Percentiles rank a stretch among this genome's conserved stretches.
These are phyloP conservation scores for Drosophila multiciliata DNA, from an alignment of 2,888 invertebrate species.

Conservation along the genomic window DNA sequence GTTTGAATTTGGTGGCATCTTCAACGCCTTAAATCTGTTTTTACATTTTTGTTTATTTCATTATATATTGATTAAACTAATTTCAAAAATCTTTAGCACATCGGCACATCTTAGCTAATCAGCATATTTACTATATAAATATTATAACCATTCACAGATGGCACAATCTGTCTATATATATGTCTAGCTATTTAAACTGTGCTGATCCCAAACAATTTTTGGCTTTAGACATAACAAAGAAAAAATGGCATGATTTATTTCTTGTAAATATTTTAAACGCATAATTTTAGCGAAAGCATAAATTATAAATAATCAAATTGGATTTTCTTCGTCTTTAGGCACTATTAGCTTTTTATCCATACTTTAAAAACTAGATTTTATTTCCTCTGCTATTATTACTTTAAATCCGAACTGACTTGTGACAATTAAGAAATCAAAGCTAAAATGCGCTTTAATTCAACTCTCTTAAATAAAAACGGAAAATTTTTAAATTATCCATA, in stretches of 20 bases:
- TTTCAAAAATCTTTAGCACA: not conserved
- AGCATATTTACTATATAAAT: no score
- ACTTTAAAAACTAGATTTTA: no score
- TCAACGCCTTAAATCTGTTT: not conserved
- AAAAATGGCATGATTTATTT: no score
- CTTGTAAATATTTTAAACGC: not conserved
- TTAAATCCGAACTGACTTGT: not conserved
- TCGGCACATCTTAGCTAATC: no score
- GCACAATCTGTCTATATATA: not conserved
- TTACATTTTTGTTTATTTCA: not conserved
- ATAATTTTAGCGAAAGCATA: not conserved
- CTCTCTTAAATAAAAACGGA: not conserved
- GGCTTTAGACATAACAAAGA: no score
- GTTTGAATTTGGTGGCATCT: constrained; percentile 79
- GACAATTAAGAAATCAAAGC: no score
- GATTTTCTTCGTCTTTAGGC: not conserved
- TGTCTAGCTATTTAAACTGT: not conserved
- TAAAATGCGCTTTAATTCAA: no score
- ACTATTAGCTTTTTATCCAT: not conserved
- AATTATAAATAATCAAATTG: not conserved
- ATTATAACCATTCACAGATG: not conserved
- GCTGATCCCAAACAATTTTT: not conserved
- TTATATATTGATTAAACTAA: not conserved
- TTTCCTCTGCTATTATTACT: no score
- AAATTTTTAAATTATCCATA: not conserved